Percentiles rank a stretch among this genome's conserved stretches.
These are phyloP conservation scores for Eupithecia centaureata DNA, from an alignment of 2,888 invertebrate species.

Conservation along the genomic window DNA sequence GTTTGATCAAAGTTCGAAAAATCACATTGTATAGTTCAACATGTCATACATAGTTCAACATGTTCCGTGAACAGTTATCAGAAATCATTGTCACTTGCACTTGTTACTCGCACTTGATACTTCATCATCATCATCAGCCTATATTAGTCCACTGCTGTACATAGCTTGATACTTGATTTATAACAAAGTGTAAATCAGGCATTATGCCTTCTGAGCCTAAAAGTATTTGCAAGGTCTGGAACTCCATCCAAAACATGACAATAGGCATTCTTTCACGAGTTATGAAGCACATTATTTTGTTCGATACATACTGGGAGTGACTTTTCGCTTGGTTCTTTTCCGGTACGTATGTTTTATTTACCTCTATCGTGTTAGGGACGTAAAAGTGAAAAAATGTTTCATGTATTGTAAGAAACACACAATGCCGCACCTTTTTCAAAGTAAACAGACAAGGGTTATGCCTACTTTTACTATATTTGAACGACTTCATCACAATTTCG, in stretches of 20 bases:
- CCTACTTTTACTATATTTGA: not conserved
- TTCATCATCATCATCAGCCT: too few relatives aligned
- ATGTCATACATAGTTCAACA: too few relatives aligned
- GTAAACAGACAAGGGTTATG: not conserved
- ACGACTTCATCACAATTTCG: not conserved
- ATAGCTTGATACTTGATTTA: too few relatives aligned
- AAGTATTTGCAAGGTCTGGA: not conserved
- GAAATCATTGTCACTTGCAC: too few relatives aligned
- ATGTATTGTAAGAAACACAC: not conserved
- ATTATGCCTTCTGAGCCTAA: not conserved
- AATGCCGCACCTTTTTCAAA: not conserved
- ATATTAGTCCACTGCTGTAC: too few relatives aligned
- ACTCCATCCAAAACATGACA: not conserved
- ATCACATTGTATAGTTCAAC: too few relatives aligned
- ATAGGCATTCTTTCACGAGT: not conserved
- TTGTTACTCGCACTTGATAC: too few relatives aligned
- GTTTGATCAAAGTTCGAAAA: too few relatives aligned
- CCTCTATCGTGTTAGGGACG: slow-evolving; percentile 3
- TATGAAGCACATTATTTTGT: not conserved
- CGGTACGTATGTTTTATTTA: not conserved
- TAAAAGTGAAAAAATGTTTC: not conserved
- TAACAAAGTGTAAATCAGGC: too few relatives aligned
- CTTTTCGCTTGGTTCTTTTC: not conserved
- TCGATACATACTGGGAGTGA: not conserved
- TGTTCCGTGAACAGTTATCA: too few relatives aligned